Conservation (phyloP, 2,113 vertebrate genomes). For the Brachyhypopomus gauderio region DNA sequence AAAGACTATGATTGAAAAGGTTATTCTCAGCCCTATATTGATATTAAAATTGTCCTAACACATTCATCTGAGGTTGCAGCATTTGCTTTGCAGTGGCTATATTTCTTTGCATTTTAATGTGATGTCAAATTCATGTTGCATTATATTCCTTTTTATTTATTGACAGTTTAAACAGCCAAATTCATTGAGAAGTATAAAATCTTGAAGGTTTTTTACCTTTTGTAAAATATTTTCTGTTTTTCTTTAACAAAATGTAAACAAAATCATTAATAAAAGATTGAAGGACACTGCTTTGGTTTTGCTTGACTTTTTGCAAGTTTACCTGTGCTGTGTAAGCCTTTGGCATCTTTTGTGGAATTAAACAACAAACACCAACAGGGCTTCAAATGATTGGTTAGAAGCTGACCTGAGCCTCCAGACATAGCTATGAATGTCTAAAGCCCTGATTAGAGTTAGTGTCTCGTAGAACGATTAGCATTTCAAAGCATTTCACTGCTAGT, state of each 20-base stretch:
- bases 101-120: constrained; percentile 1
- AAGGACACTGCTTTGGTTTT: not conserved
- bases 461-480: not conserved
- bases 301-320: not conserved
- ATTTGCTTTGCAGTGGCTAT: not conserved
- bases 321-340: not conserved
- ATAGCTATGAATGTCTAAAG: not conserved
- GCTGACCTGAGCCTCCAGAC: not conserved
- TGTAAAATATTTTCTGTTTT: constrained; percentile 32
- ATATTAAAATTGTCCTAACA: not conserved
- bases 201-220: constrained; percentile 25
- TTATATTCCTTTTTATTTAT: constrained; percentile 21
- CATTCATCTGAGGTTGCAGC: not conserved
- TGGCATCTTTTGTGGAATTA: not conserved
- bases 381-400: not conserved
- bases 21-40: not conserved
- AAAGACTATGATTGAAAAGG: not conserved
- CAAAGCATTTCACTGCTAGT: too few relatives aligned
- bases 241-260: constrained; percentile 25
- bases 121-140: not conserved
- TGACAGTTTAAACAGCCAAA: constrained; percentile 30
- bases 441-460: not conserved
- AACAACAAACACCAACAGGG: not conserved
- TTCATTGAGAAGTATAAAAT: constrained; percentile 5
- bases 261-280: constrained; percentile 36